These are phyloP conservation scores for Hemiscyllium ocellatum DNA, from an alignment of 2,113 vertebrate genomes.

Conservation along the genomic window DNA sequence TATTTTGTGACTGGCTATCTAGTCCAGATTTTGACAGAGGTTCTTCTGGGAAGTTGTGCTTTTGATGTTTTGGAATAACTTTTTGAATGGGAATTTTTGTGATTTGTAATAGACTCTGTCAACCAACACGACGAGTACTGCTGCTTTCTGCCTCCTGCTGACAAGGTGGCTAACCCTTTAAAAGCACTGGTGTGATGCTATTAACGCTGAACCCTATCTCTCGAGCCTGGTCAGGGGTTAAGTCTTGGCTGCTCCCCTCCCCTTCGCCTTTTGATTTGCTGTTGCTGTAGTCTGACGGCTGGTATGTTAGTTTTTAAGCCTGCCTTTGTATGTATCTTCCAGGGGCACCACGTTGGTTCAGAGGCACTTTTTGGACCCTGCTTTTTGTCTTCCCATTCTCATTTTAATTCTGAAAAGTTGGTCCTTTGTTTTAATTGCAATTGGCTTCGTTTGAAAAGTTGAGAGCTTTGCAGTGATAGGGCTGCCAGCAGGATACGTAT, in stretches of 20 bases:
- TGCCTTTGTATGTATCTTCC: slow-evolving; percentile 34
- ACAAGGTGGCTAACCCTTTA: background rate
- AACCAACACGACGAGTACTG: background rate
- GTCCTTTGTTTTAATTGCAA: background rate
- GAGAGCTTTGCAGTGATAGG: background rate
- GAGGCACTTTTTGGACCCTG: background rate
- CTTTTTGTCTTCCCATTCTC: background rate
- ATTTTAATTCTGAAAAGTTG: background rate
- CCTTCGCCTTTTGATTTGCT: background rate
- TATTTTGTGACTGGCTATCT: background rate
- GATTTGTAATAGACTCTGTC: background rate
- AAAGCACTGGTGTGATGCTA: background rate
- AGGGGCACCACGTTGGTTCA: background rate
- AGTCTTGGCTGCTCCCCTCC: background rate
- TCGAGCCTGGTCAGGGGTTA: background rate
- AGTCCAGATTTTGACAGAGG: background rate
- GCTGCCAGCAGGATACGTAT: background rate
- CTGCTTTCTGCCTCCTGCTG: background rate
- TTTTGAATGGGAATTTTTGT: background rate
- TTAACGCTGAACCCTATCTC: background rate
- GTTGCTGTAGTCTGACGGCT: background rate
- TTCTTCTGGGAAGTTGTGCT: background rate
- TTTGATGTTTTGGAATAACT: background rate
- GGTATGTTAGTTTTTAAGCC: background rate
- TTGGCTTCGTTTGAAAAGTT: background rate